phyloP scores from a whole-genome alignment of 2,797 vertebrate genomes.

The Scarus forsteni region DNA sequence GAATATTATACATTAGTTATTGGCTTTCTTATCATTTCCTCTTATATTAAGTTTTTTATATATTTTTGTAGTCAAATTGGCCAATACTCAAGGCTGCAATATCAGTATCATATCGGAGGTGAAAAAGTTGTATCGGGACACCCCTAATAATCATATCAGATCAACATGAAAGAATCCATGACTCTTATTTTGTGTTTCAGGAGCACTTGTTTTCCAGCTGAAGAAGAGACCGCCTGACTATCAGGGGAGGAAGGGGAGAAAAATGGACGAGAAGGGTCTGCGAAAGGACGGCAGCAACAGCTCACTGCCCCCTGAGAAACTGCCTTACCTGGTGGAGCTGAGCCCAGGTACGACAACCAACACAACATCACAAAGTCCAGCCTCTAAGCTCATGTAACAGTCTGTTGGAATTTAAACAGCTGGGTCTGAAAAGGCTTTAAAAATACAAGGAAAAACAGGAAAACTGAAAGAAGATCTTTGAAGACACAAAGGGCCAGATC shows the following conservation, averaged over 20 bases:
- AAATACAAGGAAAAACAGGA: too few relatives aligned
- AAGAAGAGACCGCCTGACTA: slow-evolving; percentile 94
- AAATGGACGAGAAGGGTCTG: slow-evolving; percentile 85
- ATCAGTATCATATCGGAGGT: too few relatives aligned
- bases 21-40: too few relatives aligned
- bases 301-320: slow-evolving; percentile 91
- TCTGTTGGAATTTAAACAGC: neutral
- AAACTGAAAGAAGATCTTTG: too few relatives aligned
- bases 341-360: slow-evolving; percentile 90
- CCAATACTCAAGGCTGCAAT: too few relatives aligned
- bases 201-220: slow-evolving; percentile 93
- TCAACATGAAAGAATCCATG: neutral
- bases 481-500: too few relatives aligned
- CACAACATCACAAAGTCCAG: neutral
- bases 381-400: accelerated
- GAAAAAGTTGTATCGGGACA: too few relatives aligned
- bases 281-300: slow-evolving; percentile 87
- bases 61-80: too few relatives aligned
- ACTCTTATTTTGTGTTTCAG: slow-evolving; percentile 67
- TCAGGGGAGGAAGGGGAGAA: slow-evolving; percentile 89
- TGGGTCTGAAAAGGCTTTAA: too few relatives aligned
- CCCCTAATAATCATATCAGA: too few relatives aligned
- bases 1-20: too few relatives aligned
- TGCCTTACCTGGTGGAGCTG: slow-evolving; percentile 97
- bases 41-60: too few relatives aligned